Conservation (phyloP, 2,113 vertebrate genomes). For the Lophura nycthemera region DNA sequence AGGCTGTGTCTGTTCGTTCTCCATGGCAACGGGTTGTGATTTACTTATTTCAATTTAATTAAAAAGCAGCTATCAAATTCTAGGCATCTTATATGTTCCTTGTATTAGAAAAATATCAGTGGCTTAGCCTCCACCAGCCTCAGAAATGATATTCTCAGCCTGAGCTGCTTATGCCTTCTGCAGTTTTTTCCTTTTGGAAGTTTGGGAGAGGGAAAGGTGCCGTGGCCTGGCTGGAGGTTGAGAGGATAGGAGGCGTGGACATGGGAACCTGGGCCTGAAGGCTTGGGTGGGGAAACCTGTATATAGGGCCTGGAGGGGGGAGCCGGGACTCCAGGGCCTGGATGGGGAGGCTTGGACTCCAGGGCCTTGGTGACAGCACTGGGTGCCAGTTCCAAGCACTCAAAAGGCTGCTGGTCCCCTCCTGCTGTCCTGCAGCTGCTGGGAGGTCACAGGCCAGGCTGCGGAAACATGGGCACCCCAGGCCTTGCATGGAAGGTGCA, state of each 20-base stretch:
- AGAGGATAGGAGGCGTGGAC: not conserved
- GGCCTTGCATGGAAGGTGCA: not conserved
- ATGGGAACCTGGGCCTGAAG: not conserved
- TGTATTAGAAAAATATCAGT: conserved; percentile 51
- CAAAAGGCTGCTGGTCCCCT: not conserved
- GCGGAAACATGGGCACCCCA: not conserved
- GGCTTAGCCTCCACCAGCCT: not conserved
- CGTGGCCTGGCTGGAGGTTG: not conserved
- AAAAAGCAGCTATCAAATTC: conserved; percentile 73
- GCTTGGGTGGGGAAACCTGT: not conserved
- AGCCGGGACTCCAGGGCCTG: not conserved
- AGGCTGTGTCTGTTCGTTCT: conserved; percentile 69
- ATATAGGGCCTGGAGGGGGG: no score
- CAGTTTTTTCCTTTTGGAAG: not conserved
- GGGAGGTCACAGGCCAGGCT: not conserved
- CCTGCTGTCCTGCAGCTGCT: not conserved
- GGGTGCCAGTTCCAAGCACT: not conserved
- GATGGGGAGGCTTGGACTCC: not conserved
- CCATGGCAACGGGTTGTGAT: conserved; percentile 77
- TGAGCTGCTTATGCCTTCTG: not conserved
- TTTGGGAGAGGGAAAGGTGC: not conserved
- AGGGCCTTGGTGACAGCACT: not conserved
- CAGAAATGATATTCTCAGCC: not conserved
- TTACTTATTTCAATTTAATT: conserved; percentile 75
- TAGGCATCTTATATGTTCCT: conserved; percentile 52